Conservation (phyloP, 35 echinoderm and acorn worm species). For the Anneissia japonica region DNA sequence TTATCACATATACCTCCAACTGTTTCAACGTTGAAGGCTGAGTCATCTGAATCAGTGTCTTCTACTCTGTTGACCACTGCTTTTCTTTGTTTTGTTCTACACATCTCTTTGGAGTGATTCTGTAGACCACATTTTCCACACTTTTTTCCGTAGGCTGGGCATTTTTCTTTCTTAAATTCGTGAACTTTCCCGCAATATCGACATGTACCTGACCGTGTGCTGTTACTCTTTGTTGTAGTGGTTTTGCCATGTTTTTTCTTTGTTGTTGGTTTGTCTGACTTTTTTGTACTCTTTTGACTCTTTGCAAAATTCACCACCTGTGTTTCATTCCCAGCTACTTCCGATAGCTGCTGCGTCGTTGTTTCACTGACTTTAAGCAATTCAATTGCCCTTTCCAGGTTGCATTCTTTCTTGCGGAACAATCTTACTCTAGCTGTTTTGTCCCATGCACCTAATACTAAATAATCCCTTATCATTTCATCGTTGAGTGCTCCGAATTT, state of each 20-base stretch:
- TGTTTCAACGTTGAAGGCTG: too few relatives aligned
- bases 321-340: too few relatives aligned
- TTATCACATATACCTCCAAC: too few relatives aligned
- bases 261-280: too few relatives aligned
- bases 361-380: slow-evolving; percentile 10
- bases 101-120: not conserved
- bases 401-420: slow-evolving; percentile 1
- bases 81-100: not conserved
- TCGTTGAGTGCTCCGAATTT: slow-evolving; percentile 17
- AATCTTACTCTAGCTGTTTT: not conserved
- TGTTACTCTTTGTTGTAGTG: not conserved
- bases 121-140: not conserved
- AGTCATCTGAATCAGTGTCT: too few relatives aligned
- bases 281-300: too few relatives aligned
- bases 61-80: too few relatives aligned
- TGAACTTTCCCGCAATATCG: slow-evolving; percentile 33
- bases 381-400: slow-evolving; percentile 12
- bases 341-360: slow-evolving; percentile 6
- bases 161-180: slow-evolving; percentile 1
- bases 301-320: too few relatives aligned
- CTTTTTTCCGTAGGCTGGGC: slow-evolving; percentile 9
- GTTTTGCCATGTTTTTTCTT: not conserved
- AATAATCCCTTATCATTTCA: slow-evolving; percentile 24
- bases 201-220: not conserved
- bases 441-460: slow-evolving; percentile 15